Evolutionary conservation across 1,140 invertebrate species (phyloP), one percentile per base, ranked within the genome.

Genomic region (Brachionus koreanus): DNA sequence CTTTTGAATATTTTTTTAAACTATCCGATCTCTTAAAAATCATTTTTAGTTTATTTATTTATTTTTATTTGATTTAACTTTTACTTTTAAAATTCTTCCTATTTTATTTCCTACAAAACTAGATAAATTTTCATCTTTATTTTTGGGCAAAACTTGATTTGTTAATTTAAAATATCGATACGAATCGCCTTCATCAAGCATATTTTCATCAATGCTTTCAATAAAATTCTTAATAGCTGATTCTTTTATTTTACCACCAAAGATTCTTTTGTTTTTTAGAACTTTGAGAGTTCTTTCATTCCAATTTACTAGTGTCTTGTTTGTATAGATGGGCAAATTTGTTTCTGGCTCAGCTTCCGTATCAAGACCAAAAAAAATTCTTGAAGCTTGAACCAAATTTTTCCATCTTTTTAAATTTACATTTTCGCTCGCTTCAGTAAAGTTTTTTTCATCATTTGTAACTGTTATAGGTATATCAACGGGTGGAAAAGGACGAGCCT

Each of bases 281-380:
- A 79, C 25, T 79, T 43, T 39, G 12, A 65, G 19, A 35, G 76
- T 79, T 61, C 76, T 57, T 19, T 79, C 49, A 25, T 79, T 79
- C 76, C 76, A 79, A 39, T 79, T 79, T 0, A 65, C 49, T 10
- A 79, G 16, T 3, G 76, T 79, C 25, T 79, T 79, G 37, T 79
- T 79, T 5, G 33, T 39, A n/a, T 37, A 37, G 23, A 79, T 39
- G 23, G 76, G 49, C 2, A 33, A 25, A 42, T 57, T 43, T 39
- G n/a, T 29, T 42, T 57, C 16, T 35, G 16, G 23, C 19, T 23
- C n/a, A 19, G 13, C 3, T 12, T 61, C 7, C 0, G 29, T 9
- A 25, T 79, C 76, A 4, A 79, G 10, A 13, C 76, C 76, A 6
- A 79, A 39, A 33, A 61, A 79, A 7, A 39, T 19, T 79, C 29